phyloP scores from a whole-genome alignment of 2,113 vertebrate species.

The Heterochromis multidens region DNA sequence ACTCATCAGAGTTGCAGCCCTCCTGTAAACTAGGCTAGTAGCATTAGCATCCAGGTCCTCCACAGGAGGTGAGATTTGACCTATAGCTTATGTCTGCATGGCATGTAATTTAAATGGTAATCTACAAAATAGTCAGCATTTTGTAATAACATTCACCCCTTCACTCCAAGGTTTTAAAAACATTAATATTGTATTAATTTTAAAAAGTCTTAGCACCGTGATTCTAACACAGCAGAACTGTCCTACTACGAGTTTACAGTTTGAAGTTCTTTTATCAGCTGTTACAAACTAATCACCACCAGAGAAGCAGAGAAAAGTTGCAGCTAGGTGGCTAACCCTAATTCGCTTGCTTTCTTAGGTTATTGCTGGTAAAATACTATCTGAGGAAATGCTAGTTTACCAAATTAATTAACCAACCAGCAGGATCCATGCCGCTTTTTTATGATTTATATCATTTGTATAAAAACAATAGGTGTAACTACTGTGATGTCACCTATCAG shows the following conservation, averaged over 20 bases:
- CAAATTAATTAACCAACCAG: background rate
- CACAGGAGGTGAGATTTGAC: accelerated
- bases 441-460: too few species aligned
- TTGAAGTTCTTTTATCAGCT: too few species aligned
- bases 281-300: background rate
- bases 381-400: accelerated
- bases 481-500: too few species aligned
- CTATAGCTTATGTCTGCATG: too few species aligned
- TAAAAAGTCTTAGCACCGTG: accelerated
- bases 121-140: too few species aligned
- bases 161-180: too few species aligned
- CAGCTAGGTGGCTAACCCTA: background rate
- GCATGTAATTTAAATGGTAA: too few species aligned
- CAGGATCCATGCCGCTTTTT: too few species aligned
- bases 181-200: background rate
- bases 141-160: too few species aligned
- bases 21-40: background rate
- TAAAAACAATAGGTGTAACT: too few species aligned
- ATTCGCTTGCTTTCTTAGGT: accelerated
- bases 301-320: background rate
- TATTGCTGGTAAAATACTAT: background rate
- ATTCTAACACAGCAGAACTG: background rate
- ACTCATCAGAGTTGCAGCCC: background rate
- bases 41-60: background rate
- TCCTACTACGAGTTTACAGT: background rate